Evolutionary conservation across 2,888 invertebrate species (phyloP).

Genomic region (Callyntrura guangdongensis): DNA sequence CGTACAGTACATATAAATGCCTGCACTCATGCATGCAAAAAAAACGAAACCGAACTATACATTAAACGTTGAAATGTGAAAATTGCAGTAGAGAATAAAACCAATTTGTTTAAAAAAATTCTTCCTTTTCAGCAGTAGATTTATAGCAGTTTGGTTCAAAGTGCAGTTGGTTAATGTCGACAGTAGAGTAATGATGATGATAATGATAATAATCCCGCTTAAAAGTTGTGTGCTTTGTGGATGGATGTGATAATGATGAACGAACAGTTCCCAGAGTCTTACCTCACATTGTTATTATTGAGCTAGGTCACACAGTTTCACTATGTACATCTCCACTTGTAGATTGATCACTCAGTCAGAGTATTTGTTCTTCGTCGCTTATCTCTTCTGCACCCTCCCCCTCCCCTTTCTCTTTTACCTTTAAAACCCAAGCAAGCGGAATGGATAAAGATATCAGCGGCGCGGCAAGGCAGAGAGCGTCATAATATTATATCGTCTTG

Average conservation of each 20-base stretch:
- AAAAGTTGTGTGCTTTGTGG: not conserved
- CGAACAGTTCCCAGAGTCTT: conserved; percentile 14
- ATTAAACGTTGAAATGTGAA: not conserved
- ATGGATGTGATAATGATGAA: conserved; percentile 17
- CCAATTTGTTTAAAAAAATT: not conserved
- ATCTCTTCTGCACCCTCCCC: not conserved
- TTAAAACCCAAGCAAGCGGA: not conserved
- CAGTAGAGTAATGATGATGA: not conserved
- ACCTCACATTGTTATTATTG: conserved; percentile 15
- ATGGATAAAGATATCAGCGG: not conserved
- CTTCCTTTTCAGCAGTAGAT: not conserved
- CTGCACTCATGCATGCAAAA: not conserved
- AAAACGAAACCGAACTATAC: conserved; percentile 1
- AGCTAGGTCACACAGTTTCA: conserved; percentile 6
- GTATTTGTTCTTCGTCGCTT: not conserved
- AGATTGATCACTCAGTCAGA: not conserved
- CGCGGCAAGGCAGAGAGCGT: not conserved
- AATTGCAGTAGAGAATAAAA: conserved; percentile 3
- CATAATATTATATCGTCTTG: not conserved
- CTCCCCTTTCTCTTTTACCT: not conserved
- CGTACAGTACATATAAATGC: not conserved
- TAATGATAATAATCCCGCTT: not conserved
- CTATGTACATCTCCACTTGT: not conserved
- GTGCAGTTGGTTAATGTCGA: conserved; percentile 13
- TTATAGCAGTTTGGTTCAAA: not conserved